Conservation (phyloP, 53 echinoderm and acorn worm species). For the Henricia sp. region DNA sequence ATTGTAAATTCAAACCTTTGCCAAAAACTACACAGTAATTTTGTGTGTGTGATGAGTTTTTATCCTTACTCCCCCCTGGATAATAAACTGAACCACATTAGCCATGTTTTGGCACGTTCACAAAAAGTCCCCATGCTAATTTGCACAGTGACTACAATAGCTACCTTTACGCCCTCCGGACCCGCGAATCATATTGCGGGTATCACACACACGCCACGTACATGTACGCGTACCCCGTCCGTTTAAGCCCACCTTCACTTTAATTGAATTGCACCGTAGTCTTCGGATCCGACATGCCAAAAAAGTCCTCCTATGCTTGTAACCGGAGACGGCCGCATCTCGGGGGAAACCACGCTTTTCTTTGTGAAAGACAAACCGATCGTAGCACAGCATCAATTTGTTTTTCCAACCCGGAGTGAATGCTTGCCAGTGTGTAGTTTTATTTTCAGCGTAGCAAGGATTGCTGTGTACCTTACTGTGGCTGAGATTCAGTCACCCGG, state of each 20-base stretch:
- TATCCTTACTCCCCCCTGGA: no score
- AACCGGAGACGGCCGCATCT: conserved; percentile 13
- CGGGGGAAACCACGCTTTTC: conserved; percentile 5
- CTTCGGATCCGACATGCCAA: background rate
- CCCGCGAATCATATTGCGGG: background rate
- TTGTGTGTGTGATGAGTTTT: no score
- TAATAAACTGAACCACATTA: no score
- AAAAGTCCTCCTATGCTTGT: conserved; percentile 15
- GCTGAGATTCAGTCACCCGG: no score
- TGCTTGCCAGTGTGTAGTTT: background rate
- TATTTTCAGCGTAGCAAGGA: background rate
- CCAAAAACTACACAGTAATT: no score
- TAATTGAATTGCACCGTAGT: conserved; percentile 28
- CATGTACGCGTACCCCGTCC: background rate
- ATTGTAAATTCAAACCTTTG: no score
- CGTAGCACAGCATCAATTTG: conserved; percentile 37
- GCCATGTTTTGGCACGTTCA: no score
- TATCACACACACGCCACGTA: background rate
- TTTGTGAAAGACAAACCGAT: conserved; percentile 17
- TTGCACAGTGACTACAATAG: no score
- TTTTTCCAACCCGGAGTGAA: conserved; percentile 11
- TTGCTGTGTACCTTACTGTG: no score
- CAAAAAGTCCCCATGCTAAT: no score
- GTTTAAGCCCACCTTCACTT: conserved; percentile 14
- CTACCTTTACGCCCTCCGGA: conserved; percentile 33